Percentiles rank a stretch among this genome's conserved stretches.
phyloP scores from a whole-genome alignment of 2,888 invertebrate genomes.

The Scrobipalpa atriplicella region DNA sequence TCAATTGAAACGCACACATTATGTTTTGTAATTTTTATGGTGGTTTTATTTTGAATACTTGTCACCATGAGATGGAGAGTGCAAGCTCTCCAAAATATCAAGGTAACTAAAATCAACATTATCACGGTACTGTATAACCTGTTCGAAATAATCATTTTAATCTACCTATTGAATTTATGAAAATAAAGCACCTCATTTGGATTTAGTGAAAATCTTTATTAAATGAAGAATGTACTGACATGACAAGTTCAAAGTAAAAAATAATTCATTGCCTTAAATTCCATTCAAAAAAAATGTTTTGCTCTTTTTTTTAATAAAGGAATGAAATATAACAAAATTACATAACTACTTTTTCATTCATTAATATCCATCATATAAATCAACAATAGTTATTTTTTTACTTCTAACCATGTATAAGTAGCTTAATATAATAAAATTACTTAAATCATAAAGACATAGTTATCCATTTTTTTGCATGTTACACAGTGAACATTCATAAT shows the following conservation, averaged over 20 bases:
- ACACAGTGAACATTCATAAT: neutral
- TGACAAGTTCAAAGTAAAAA: neutral
- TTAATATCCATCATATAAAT: constrained; percentile 40
- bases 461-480: constrained; percentile 32
- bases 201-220: constrained; percentile 15
- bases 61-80: too few relatives aligned
- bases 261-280: neutral
- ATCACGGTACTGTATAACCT: too few relatives aligned
- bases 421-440: constrained; percentile 40
- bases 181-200: neutral
- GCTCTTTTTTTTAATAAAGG: constrained; percentile 10
- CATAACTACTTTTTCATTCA: constrained; percentile 5
- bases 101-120: too few relatives aligned
- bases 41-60: too few relatives aligned
- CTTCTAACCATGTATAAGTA: constrained; percentile 61
- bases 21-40: too few relatives aligned
- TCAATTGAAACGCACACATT: too few relatives aligned
- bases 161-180: neutral
- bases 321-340: constrained; percentile 31
- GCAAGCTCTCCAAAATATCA: too few relatives aligned
- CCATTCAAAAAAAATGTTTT: neutral
- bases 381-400: constrained; percentile 61
- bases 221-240: neutral
- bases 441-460: constrained; percentile 40
- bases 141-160: too few relatives aligned